Evolutionary conservation across 2,888 invertebrate species (phyloP).

Genomic region (Thymelicus acteon): DNA sequence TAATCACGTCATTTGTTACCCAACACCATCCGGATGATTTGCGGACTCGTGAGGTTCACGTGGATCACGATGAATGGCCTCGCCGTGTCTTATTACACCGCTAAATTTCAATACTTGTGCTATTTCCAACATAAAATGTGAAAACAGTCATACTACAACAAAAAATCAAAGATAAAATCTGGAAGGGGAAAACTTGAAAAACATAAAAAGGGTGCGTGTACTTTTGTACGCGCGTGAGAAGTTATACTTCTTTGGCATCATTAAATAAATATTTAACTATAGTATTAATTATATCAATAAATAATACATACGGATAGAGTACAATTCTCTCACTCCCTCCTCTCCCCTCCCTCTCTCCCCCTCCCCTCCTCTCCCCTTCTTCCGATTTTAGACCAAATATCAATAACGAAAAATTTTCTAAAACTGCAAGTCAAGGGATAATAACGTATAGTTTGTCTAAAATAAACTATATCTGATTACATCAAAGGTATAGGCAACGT

Average conservation of each 20-base stretch:
- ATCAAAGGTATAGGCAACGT: conserved; percentile 15
- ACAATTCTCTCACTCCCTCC: too few species aligned
- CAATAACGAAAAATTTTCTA: not conserved
- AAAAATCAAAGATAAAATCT: too few species aligned
- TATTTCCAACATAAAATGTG: not conserved
- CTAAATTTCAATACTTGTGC: conserved; percentile 13
- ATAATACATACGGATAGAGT: too few species aligned
- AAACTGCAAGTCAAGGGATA: not conserved
- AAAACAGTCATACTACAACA: not conserved
- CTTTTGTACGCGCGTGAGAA: too few species aligned
- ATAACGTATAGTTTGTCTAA: not conserved
- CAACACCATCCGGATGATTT: conserved; percentile 36
- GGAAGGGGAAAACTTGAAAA: too few species aligned
- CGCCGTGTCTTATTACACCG: conserved; percentile 22
- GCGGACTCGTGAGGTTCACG: conserved; percentile 40
- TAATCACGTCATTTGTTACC: conserved; percentile 36
- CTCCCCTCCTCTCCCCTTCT: too few species aligned
- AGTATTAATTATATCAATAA: too few species aligned
- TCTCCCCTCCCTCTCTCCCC: too few species aligned
- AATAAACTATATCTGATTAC: conserved; percentile 1
- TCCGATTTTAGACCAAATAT: not conserved
- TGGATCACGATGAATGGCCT: conserved; percentile 37
- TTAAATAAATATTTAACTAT: too few species aligned
- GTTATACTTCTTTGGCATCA: too few species aligned
- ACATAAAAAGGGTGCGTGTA: too few species aligned